Percentiles rank a stretch among this genome's conserved stretches.
phyloP scores from a whole-genome alignment of 2,797 vertebrate genomes.

The Rhynchotus rufescens region DNA sequence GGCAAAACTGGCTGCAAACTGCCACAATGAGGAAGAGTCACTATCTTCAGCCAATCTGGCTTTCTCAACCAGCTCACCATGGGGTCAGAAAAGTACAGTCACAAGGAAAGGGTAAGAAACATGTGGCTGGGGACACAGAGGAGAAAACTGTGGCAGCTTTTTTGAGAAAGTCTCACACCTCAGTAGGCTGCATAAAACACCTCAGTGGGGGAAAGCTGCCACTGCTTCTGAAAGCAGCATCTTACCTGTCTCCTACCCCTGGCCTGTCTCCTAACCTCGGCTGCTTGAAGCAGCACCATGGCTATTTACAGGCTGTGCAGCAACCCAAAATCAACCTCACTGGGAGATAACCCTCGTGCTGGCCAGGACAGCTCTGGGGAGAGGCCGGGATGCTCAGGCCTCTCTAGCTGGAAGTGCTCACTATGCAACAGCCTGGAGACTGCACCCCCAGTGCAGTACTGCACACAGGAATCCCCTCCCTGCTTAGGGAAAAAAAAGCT shows the following conservation, averaged over 20 bases:
- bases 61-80: neutral
- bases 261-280: neutral
- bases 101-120: neutral
- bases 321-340: neutral
- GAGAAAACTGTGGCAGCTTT: neutral
- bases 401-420: neutral
- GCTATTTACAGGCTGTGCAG: neutral
- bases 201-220: neutral
- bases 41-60: neutral
- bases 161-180: neutral
- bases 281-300: neutral
- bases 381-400: fast-evolving
- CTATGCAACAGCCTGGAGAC: neutral
- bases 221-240: neutral
- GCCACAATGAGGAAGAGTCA: neutral
- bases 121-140: neutral
- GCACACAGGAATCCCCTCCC: neutral
- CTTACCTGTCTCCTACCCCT: neutral
- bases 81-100: neutral
- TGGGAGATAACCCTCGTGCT: neutral
- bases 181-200: neutral
- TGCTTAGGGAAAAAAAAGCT: neutral
- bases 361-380: neutral
- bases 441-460: neutral
- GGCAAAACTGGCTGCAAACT: neutral